Evolutionary conservation across 1,140 invertebrate species (phyloP).

Genomic region (Zaprionus capensis): DNA sequence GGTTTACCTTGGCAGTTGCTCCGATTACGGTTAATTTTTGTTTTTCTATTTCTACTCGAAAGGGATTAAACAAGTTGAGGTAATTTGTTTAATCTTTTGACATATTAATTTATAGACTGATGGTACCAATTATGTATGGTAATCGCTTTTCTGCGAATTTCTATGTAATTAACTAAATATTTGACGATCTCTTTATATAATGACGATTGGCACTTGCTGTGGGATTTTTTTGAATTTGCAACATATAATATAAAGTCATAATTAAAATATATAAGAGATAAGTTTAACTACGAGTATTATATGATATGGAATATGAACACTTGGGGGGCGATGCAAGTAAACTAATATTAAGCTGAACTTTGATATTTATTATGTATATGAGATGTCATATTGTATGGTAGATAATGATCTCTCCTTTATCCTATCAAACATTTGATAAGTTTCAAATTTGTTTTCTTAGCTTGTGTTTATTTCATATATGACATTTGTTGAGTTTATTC

Average conservation of each 20-base stretch:
- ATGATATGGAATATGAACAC: too few relatives aligned
- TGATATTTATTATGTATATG: too few relatives aligned
- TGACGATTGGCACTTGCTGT: not conserved
- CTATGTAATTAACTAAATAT: slow-evolving; percentile 3
- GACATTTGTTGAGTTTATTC: too few relatives aligned
- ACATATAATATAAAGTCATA: not conserved
- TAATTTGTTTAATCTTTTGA: slow-evolving; percentile 23
- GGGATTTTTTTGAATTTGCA: not conserved
- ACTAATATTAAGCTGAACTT: too few relatives aligned
- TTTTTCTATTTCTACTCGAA: slow-evolving; percentile 17
- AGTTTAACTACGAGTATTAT: too few relatives aligned
- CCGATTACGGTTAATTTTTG: slow-evolving; percentile 29
- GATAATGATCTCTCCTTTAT: too few relatives aligned
- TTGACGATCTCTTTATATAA: not conserved
- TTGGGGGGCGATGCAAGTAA: too few relatives aligned
- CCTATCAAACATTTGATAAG: too few relatives aligned
- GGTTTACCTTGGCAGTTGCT: slow-evolving; percentile 66
- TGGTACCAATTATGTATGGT: not conserved
- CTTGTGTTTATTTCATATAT: too few relatives aligned
- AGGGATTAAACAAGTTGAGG: not conserved
- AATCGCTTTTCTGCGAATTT: slow-evolving; percentile 4
- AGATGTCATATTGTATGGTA: too few relatives aligned
- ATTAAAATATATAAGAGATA: not conserved
- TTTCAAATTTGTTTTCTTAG: too few relatives aligned
- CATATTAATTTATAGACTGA: slow-evolving; percentile 5